Base-by-base conservation (phyloP, 2,113 vertebrate species). In the Apodemus speciosus region DNA sequence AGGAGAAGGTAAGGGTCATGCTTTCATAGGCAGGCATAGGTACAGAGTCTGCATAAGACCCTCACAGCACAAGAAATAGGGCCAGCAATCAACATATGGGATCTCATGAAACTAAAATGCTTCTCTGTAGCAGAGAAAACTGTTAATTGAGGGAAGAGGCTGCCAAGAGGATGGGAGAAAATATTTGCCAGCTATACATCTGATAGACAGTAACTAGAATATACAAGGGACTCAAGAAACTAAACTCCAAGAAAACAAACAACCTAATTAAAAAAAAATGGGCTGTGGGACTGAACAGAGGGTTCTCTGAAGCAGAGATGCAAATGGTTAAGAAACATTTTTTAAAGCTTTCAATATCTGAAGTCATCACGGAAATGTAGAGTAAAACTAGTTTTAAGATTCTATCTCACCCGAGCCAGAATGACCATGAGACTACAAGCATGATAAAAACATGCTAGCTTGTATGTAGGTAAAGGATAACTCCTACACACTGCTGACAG, bases 141-240 rank as follows among this genome's bases (percentile, higher is more conserved):
- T 84, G 80, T 32, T 84, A 84, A 64, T 84, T 84, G 40, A 64
- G 27, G 43, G 80, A 84, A 64, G 27, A 64, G 38, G 58, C 80
- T 62, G 80, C 80, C 80, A 62, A 64, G 38, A 64, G 80, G 58
- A 46, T 4, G 58, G 80, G 38, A 46, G 58, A 64, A 84, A 62
- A 84, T 84, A 84, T 84, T 84, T 64, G 80, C 58, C 80, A 84
- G 80, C 58, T 84, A 64, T 84, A 62, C 80, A 64, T 84, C 80
- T 84, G 80, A 84, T 84, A 84, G 58, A 84, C 58, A 84, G 80
- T 46, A 84, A 64, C 80, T 84, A 46, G 79, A 81, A 81, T 81
- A 81, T 81, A 64, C 58, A 43, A 64, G 38, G 80, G 40, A 46
- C 80, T 64, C 80, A 32, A 30, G 58, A 79, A 53, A 11, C 80